These are phyloP conservation scores for Mythimna albipuncta DNA, from an alignment of 2,888 invertebrate genomes.

Conservation along the genomic window DNA sequence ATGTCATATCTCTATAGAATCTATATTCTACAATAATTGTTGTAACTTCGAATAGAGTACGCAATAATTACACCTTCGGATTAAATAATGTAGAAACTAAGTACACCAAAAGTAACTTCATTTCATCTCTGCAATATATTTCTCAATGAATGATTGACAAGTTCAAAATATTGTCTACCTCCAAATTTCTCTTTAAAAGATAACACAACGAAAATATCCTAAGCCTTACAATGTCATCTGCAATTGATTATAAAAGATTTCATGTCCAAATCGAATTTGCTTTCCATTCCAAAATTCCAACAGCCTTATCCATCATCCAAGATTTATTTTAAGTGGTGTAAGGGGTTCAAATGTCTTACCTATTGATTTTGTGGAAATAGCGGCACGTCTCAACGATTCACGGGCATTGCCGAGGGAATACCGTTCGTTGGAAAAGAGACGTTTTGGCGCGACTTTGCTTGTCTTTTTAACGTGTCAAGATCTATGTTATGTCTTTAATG, in stretches of 20 bases:
- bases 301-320: conserved; percentile 55
- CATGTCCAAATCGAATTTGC: conserved; percentile 41
- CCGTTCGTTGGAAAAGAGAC: conserved; percentile 54
- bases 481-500: conserved; percentile 46
- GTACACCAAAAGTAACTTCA: too few species aligned
- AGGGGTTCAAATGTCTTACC: conserved; percentile 73
- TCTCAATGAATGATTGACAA: neutral
- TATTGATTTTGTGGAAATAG: conserved; percentile 82
- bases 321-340: conserved; percentile 61
- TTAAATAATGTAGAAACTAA: neutral
- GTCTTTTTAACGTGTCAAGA: conserved; percentile 59
- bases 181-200: neutral
- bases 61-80: neutral
- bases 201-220: neutral
- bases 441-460: conserved; percentile 48
- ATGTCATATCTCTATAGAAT: neutral
- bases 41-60: neutral
- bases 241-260: conserved; percentile 30
- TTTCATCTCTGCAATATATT: neutral
- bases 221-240: conserved; percentile 9
- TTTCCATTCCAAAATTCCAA: conserved; percentile 48
- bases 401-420: conserved; percentile 58
- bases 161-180: too few species aligned
- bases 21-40: neutral
- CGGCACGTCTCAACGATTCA: conserved; percentile 70